Percentiles rank a stretch among this genome's conserved stretches.
These are phyloP conservation scores for Digitonthophagus gazella DNA, from an alignment of 2,888 invertebrate species.

Conservation along the genomic window DNA sequence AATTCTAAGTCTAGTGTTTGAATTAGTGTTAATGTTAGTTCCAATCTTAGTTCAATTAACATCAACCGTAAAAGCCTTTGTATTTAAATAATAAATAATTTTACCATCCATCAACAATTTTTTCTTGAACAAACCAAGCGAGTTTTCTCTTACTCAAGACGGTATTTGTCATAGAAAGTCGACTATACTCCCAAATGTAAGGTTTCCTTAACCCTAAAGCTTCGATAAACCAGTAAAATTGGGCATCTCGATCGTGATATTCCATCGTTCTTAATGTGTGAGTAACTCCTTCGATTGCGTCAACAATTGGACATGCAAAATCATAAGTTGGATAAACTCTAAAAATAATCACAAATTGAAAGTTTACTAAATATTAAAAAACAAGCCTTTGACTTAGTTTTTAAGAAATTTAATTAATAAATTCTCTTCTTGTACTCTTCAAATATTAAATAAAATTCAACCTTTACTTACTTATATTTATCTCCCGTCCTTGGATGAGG, in stretches of 20 bases:
- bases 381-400: too few species aligned
- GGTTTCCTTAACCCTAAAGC: conserved; percentile 84
- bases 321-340: conserved; percentile 99
- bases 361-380: too few species aligned
- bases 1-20: too few species aligned
- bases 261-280: conserved; percentile 97
- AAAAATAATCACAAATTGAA: too few species aligned
- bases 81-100: neutral
- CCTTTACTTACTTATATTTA: conserved; percentile 78
- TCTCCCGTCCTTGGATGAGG: conserved; percentile 89
- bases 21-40: too few species aligned
- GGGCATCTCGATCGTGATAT: conserved; percentile 96
- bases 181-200: conserved; percentile 93
- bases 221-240: conserved; percentile 97
- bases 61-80: too few species aligned
- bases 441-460: neutral
- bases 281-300: conserved; percentile 95
- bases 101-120: conserved; percentile 94
- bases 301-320: conserved; percentile 99
- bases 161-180: conserved; percentile 97
- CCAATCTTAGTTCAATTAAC: too few species aligned
- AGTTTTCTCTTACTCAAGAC: conserved; percentile 96
- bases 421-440: conserved; percentile 18
- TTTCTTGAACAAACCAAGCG: conserved; percentile 96
- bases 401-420: conserved; percentile 15